Evolutionary conservation across 2,113 vertebrate genomes (phyloP).

Genomic region (Deroptyus accipitrinus): DNA sequence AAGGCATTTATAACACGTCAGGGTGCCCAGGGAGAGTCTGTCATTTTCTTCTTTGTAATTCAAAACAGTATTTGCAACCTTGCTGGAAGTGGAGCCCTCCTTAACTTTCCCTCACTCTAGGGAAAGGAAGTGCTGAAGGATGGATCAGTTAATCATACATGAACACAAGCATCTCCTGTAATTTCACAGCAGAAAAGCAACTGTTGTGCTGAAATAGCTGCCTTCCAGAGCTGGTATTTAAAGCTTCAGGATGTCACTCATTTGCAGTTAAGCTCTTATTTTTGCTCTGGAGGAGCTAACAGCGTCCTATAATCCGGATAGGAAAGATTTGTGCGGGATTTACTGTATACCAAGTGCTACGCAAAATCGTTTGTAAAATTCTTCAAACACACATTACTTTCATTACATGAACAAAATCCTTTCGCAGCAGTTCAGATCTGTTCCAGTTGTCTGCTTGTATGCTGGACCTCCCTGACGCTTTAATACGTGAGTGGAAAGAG

Average conservation of each 20-base stretch:
- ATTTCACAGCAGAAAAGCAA: constrained; percentile 65
- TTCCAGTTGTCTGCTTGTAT: not conserved
- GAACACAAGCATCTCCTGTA: constrained; percentile 35
- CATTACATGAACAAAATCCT: not conserved
- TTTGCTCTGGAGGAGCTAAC: not conserved
- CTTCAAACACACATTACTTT: not conserved
- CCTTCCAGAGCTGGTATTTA: constrained; percentile 34
- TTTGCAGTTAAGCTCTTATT: not conserved
- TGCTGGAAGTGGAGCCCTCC: constrained; percentile 2
- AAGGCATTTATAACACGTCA: constrained; percentile 52
- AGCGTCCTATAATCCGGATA: not conserved
- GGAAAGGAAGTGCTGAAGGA: constrained; percentile 60
- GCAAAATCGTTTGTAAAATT: not conserved
- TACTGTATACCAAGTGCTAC: not conserved
- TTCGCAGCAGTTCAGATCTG: not conserved
- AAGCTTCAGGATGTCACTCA: constrained; percentile 10
- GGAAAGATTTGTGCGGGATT: not conserved
- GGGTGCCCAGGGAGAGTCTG: constrained; percentile 26
- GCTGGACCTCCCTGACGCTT: not conserved
- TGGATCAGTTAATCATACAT: constrained; percentile 20
- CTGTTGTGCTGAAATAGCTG: constrained; percentile 51
- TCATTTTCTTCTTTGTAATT: constrained; percentile 64
- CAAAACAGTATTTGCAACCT: constrained; percentile 47
- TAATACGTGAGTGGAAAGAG: not conserved
- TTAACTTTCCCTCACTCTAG: constrained; percentile 28